Conservation (phyloP, 2,113 vertebrate species). For the Seriola rivoliana region DNA sequence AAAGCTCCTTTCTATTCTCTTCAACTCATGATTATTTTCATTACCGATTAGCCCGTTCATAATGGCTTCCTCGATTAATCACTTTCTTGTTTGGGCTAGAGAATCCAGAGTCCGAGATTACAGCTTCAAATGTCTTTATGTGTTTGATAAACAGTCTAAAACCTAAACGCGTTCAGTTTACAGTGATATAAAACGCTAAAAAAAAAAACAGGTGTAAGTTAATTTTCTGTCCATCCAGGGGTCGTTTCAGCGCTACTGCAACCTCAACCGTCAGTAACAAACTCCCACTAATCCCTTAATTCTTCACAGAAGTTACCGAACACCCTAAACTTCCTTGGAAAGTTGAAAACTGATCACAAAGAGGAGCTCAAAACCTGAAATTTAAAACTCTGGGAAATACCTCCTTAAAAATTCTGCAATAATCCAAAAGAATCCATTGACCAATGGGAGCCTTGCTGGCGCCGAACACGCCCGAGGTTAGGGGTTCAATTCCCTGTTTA, state of each 20-base stretch:
- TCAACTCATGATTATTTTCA: too few relatives aligned
- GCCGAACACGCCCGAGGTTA: conserved; percentile 14
- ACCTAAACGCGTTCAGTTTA: background rate
- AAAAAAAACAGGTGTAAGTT: background rate
- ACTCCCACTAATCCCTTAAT: background rate
- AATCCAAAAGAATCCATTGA: conserved; percentile 12
- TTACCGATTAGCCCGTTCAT: too few relatives aligned
- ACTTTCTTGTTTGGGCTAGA: too few relatives aligned
- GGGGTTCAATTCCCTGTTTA: conserved; percentile 40
- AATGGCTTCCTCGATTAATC: too few relatives aligned
- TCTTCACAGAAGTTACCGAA: background rate
- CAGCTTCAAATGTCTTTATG: background rate
- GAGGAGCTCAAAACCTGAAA: background rate
- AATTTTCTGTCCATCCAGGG: background rate
- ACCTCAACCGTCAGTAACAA: background rate
- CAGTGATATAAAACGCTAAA: background rate
- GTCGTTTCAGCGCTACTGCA: background rate
- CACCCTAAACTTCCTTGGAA: background rate
- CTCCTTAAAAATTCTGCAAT: conserved; percentile 8
- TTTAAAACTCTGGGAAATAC: conserved; percentile 15
- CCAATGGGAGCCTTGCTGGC: conserved; percentile 12
- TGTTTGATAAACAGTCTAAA: background rate
- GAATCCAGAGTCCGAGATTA: background rate
- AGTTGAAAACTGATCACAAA: background rate
- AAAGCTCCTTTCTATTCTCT: too few relatives aligned